phyloP scores from a whole-genome alignment of 30 jellyfish, hydroid and myxozoan genomes.

The Phacellophora camtschatica region DNA sequence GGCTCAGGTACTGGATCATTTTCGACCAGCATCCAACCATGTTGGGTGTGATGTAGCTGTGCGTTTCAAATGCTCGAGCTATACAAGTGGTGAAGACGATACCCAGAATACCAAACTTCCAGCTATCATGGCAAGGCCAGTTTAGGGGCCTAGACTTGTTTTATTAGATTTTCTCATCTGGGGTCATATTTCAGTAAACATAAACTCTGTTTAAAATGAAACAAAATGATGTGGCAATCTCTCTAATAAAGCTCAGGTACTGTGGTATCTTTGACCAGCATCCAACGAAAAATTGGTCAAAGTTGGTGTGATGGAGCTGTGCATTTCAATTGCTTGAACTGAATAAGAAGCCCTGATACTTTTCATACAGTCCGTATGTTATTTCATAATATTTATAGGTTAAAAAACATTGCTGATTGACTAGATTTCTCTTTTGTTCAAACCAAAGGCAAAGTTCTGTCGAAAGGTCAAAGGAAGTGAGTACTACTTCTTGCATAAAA shows the following conservation, averaged over 20 bases:
- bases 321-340: too few species aligned
- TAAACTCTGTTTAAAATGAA: too few species aligned
- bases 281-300: too few species aligned
- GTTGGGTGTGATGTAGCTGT: not conserved
- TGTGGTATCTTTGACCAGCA: too few species aligned
- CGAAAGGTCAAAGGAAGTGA: not conserved
- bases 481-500: not conserved
- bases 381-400: too few species aligned
- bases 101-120: not conserved
- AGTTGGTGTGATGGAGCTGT: too few species aligned
- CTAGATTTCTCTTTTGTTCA: not conserved
- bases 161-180: too few species aligned
- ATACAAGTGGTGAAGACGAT: not conserved
- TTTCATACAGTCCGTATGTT: not conserved
- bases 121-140: too few species aligned
- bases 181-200: too few species aligned
- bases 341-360: not conserved
- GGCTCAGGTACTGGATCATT: not conserved
- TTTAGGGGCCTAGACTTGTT: too few species aligned
- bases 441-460: not conserved
- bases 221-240: too few species aligned
- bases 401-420: not conserved
- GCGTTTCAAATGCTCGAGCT: not conserved
- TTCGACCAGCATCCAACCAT: not conserved
- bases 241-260: too few species aligned